Base-by-base conservation (phyloP, 2,888 invertebrate species). In the Biston betularia region DNA sequence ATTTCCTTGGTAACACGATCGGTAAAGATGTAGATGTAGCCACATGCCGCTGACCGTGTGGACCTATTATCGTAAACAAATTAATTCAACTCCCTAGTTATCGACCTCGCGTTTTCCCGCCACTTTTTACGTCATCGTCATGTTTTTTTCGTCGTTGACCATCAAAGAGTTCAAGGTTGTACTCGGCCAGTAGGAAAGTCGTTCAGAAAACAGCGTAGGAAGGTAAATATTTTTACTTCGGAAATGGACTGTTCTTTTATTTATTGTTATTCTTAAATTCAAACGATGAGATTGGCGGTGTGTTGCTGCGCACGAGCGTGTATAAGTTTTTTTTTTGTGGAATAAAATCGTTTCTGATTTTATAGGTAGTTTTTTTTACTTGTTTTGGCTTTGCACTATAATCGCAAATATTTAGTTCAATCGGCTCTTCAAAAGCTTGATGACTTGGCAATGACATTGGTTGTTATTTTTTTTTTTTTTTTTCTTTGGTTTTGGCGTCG, bases 101-200 rank as follows among this genome's bases (percentile, higher is more conserved):
- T 61, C 55, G 70, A 49, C 65, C 57, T 56, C 59, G 65, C 53
- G 66, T 57, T 75, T 79, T 79, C 79, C 78, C 82, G 83, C 80
- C 75, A 71, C 59, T 74, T 70, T 83, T 79, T 75, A 84, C 85
- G 85, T 86, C 85, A 85, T 15, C 61, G 69, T 62, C 66, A 9
- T 73, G 60, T 76, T 84, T 79, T 79, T 80, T 79, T 79, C 74
- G 72, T 53, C 61, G 65, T 72, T 76, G 83, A 80, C 82, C 83
- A 81, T 61, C 66, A 45, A 38, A 64, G 77, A 84, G 86, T 86
- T 87, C 86, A 87, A 86, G 87, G 86, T 84, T 78, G 75, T 58
- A 7, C 58, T 60, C 72, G 67, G 73, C 72, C 80, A 72, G 65
- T 73, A 72, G 60, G 65, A 63, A 24, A 70, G 58, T 56, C 63